These are phyloP conservation scores for Geopemphigus sp. DNA, from an alignment of 1,140 invertebrate species.

Conservation along the genomic window DNA sequence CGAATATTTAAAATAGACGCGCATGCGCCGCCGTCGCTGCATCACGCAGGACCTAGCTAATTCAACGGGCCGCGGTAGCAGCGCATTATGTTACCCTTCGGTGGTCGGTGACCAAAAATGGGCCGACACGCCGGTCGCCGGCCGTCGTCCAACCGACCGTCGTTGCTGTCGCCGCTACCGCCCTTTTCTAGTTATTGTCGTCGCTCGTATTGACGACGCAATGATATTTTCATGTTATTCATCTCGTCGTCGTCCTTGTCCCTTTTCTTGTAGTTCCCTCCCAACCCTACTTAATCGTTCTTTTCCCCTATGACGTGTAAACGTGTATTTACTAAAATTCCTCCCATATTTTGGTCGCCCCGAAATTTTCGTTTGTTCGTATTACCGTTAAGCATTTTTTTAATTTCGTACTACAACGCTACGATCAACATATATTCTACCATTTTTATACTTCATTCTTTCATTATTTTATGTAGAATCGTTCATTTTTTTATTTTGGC, in stretches of 20 bases:
- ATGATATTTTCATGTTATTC: not conserved
- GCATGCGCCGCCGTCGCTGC: constrained; percentile 5
- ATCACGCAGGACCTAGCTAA: not conserved
- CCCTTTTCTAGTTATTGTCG: not conserved
- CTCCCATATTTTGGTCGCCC: too few species aligned
- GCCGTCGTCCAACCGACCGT: not conserved
- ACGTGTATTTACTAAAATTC: too few species aligned
- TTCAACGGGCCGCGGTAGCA: constrained; percentile 1
- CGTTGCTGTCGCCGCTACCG: constrained; percentile 2
- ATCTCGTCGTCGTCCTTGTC: not conserved
- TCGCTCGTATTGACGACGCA: not conserved
- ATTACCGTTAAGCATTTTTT: too few species aligned
- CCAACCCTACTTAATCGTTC: not conserved
- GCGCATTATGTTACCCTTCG: constrained; percentile 47
- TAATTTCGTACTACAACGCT: too few species aligned
- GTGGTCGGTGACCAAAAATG: constrained; percentile 47
- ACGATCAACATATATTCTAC: too few species aligned
- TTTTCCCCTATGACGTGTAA: too few species aligned
- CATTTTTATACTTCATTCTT: too few species aligned
- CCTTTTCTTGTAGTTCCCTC: too few species aligned
- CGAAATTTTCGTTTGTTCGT: too few species aligned
- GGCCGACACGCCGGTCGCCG: constrained; percentile 21
- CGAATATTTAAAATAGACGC: constrained; percentile 40
- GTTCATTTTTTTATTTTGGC: too few species aligned
- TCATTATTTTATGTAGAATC: too few species aligned